Percentiles rank a stretch among this genome's conserved stretches.
phyloP scores from a whole-genome alignment of 92 coral and sea anemone species.

The Zoanthus sociatus region DNA sequence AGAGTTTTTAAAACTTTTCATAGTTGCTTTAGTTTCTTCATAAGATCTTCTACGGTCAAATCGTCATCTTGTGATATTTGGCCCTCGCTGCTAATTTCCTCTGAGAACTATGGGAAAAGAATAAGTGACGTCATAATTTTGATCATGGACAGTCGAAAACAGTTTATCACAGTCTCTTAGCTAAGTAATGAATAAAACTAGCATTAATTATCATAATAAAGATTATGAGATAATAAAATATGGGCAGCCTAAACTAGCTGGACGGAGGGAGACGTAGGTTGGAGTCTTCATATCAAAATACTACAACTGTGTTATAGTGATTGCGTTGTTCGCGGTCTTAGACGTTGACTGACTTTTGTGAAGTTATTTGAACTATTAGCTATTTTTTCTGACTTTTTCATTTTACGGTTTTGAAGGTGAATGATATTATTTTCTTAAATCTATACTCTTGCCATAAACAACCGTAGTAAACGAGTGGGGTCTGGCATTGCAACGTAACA shows the following conservation, averaged over 20 bases:
- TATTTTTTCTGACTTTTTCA: neutral
- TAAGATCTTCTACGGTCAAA: slow-evolving; percentile 93
- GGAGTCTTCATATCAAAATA: no score
- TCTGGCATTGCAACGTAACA: no score
- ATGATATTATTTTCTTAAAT: neutral
- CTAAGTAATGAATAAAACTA: no score
- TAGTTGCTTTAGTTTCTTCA: slow-evolving; percentile 90
- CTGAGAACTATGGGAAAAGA: slow-evolving; percentile 74
- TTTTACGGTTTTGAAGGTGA: neutral
- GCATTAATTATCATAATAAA: no score
- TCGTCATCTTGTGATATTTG: slow-evolving; percentile 96
- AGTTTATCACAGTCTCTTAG: neutral
- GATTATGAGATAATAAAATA: no score
- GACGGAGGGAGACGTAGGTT: no score
- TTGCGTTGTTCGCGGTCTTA: neutral
- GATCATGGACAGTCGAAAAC: neutral
- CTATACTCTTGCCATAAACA: neutral
- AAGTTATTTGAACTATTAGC: neutral
- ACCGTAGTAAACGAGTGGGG: neutral
- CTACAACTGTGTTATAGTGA: neutral
- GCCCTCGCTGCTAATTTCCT: slow-evolving; percentile 99
- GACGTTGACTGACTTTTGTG: neutral
- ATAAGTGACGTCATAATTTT: neutral
- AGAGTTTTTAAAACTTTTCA: slow-evolving; percentile 37
- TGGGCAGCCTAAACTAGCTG: no score